Percentiles rank a stretch among this genome's conserved stretches.
These are phyloP conservation scores for Conchocele bisecta DNA, from an alignment of 2,888 invertebrate genomes.

Conservation along the genomic window DNA sequence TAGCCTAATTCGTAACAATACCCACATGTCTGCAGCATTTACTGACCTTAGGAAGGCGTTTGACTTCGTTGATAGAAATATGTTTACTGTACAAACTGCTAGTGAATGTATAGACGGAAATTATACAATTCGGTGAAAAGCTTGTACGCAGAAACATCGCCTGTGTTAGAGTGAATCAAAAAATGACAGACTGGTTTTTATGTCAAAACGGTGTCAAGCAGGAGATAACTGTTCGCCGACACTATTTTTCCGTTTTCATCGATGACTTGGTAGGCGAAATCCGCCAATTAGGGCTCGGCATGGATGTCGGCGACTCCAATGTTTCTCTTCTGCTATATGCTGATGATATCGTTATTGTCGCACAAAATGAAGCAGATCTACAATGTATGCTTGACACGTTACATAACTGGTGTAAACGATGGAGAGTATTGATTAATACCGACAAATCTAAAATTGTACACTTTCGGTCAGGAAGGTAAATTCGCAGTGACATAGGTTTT, in stretches of 20 bases:
- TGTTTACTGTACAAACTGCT: constrained; percentile 8
- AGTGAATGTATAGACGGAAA: constrained; percentile 1
- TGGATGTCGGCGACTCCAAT: constrained; percentile 9
- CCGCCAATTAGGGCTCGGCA: constrained; percentile 21
- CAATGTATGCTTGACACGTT: too few relatives aligned
- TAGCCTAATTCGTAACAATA: too few relatives aligned
- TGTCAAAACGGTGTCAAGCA: constrained; percentile 23
- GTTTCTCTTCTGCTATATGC: constrained; percentile 20
- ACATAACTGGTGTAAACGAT: too few relatives aligned
- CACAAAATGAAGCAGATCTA: constrained; percentile 10
- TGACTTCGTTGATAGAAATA: constrained; percentile 19
- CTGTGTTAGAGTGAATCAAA: constrained; percentile 24
- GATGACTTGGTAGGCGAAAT: constrained; percentile 24
- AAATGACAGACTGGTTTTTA: constrained; percentile 24
- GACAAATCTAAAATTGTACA: too few relatives aligned
- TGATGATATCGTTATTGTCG: constrained; percentile 19
- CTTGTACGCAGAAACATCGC: neutral
- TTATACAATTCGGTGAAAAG: constrained; percentile 2
- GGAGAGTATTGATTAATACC: too few relatives aligned
- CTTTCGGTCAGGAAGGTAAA: too few relatives aligned
- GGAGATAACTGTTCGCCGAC: constrained; percentile 29
- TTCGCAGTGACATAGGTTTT: too few relatives aligned
- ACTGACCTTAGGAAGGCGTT: constrained; percentile 22
- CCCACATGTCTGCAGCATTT: constrained; percentile 12
- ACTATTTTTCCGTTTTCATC: constrained; percentile 17